These are phyloP conservation scores for Mustelus asterias DNA, from an alignment of 2,113 vertebrate genomes.

Conservation along the genomic window DNA sequence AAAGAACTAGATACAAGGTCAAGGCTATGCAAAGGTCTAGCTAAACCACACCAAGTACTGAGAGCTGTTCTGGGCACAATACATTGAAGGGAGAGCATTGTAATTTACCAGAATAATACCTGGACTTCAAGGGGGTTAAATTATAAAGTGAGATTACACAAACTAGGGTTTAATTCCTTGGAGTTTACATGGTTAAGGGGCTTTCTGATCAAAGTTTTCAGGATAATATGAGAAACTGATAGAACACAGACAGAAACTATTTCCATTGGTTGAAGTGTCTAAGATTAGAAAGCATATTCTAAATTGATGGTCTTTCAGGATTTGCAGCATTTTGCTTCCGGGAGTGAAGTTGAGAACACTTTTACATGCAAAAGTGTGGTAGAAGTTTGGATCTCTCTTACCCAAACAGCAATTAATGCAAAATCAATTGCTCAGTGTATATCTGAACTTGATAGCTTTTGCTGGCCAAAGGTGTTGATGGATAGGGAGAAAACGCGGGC, in stretches of 20 bases:
- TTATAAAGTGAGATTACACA: background rate
- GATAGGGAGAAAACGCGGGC: background rate
- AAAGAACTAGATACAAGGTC: background rate
- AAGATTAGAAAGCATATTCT: background rate
- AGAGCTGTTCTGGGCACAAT: background rate
- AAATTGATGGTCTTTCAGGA: background rate
- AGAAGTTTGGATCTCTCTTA: background rate
- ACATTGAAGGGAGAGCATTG: background rate
- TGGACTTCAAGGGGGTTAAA: background rate
- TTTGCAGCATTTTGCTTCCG: background rate
- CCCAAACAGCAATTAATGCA: background rate
- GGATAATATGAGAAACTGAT: background rate
- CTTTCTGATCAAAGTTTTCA: background rate
- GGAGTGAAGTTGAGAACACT: background rate
- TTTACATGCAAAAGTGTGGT: background rate
- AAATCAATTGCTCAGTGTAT: background rate
- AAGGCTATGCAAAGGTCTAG: background rate
- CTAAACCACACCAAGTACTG: background rate
- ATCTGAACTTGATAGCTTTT: background rate
- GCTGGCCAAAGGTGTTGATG: background rate
- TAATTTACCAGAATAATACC: background rate
- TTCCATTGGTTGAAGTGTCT: background rate
- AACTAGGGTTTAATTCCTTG: background rate
- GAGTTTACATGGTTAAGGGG: background rate
- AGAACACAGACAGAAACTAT: background rate